phyloP scores from a whole-genome alignment of 2,113 vertebrate species.

The Eulemur macaco region DNA sequence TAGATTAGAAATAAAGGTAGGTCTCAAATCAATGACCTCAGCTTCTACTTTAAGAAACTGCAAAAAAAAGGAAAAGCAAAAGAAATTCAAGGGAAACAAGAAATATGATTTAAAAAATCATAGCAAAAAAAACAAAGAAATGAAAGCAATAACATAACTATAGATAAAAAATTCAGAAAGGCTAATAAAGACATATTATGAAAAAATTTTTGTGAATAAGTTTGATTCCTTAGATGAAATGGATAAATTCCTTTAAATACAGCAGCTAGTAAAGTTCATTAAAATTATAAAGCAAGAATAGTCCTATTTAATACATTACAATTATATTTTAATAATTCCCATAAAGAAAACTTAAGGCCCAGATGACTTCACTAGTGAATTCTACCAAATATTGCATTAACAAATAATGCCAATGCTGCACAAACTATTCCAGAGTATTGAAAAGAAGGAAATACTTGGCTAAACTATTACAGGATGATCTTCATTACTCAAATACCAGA shows the following conservation, averaged over 20 bases:
- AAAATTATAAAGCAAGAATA: neutral
- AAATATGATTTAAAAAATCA: neutral
- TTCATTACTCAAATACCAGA: neutral
- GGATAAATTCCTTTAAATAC: neutral
- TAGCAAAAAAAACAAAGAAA: neutral
- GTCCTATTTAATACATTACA: neutral
- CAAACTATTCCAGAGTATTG: neutral
- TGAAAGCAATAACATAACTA: neutral
- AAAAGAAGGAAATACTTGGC: neutral
- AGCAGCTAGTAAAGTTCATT: neutral
- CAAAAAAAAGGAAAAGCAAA: neutral
- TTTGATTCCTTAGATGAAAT: neutral
- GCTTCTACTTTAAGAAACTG: neutral
- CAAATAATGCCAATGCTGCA: neutral
- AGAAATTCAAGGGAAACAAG: neutral
- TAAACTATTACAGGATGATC: neutral
- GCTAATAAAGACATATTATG: neutral
- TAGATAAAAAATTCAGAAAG: neutral
- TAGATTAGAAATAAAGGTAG: neutral
- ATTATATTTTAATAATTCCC: neutral
- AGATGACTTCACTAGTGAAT: neutral
- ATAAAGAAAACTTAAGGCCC: neutral
- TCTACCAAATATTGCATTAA: neutral
- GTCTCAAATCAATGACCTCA: neutral
- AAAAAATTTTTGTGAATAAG: neutral